These are phyloP conservation scores for Aplysina aerophoba DNA, from an alignment of 37 sponge, comb jelly and placozoan species.

Conservation along the genomic window DNA sequence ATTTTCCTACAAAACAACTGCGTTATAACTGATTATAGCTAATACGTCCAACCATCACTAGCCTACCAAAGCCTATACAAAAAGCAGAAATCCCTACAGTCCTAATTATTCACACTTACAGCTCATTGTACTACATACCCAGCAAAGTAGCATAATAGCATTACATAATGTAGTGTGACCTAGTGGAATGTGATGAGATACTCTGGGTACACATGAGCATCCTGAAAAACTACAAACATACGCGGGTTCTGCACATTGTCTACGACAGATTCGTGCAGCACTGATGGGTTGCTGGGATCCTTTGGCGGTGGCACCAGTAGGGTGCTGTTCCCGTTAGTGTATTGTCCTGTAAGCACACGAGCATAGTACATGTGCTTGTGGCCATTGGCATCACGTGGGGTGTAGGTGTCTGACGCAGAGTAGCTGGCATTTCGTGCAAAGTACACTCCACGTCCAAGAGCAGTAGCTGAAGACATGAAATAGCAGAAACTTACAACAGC, in stretches of 20 bases:
- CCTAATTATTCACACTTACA: too few relatives aligned
- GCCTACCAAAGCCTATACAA: too few relatives aligned
- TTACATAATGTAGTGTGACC: too few relatives aligned
- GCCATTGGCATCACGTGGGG: conserved; percentile 42
- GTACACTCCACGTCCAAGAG: conserved; percentile 48
- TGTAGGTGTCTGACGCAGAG: conserved; percentile 35
- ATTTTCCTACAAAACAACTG: too few relatives aligned
- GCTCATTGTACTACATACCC: too few relatives aligned
- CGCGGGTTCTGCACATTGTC: conserved; percentile 51
- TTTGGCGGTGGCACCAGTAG: conserved; percentile 50
- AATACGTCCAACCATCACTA: too few relatives aligned
- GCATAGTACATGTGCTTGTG: conserved; percentile 43
- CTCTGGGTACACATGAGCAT: conserved; percentile 76
- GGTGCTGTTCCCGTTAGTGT: neutral
- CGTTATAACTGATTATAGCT: too few relatives aligned
- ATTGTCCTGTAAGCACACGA: conserved; percentile 51
- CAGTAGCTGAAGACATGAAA: conserved; percentile 29
- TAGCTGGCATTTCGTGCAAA: conserved; percentile 42
- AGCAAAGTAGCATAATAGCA: too few relatives aligned
- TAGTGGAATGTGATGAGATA: too few relatives aligned
- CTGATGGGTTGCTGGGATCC: conserved; percentile 27
- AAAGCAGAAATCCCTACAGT: too few relatives aligned
- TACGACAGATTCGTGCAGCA: conserved; percentile 67
- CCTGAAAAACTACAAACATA: conserved; percentile 71
- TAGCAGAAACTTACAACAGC: neutral